These are phyloP conservation scores for Grapholita molesta DNA, from an alignment of 1,140 invertebrate genomes.

Conservation along the genomic window DNA sequence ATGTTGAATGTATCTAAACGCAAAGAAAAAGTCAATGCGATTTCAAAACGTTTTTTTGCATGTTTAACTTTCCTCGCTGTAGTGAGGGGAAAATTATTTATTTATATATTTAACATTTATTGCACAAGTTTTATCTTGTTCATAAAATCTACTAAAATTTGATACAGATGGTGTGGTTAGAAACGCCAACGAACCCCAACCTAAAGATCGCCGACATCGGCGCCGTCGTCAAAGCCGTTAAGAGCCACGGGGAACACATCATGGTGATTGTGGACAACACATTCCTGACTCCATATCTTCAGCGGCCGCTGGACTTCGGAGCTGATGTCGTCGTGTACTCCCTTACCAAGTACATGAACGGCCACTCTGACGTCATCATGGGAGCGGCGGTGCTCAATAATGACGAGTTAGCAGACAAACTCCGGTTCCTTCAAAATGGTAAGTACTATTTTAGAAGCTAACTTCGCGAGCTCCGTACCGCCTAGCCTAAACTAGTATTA, in stretches of 20 bases:
- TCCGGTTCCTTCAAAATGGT: slow-evolving; percentile 96
- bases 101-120: too few relatives aligned
- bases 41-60: too few relatives aligned
- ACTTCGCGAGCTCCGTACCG: too few relatives aligned
- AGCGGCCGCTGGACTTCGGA: slow-evolving; percentile 93
- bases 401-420: slow-evolving; percentile 83
- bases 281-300: slow-evolving; percentile 97
- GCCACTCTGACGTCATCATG: slow-evolving; percentile 99
- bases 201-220: slow-evolving; percentile 95
- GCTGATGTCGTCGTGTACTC: slow-evolving; percentile 97
- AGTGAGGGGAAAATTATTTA: too few relatives aligned
- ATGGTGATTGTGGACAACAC: slow-evolving; percentile 98
- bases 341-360: slow-evolving; percentile 99
- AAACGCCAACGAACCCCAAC: slow-evolving; percentile 98
- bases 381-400: slow-evolving; percentile 89
- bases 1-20: too few relatives aligned
- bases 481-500: too few relatives aligned
- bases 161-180: slow-evolving; percentile 97
- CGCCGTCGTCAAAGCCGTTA: slow-evolving; percentile 82
- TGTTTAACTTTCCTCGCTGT: too few relatives aligned
- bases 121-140: too few relatives aligned
- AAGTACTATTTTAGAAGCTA: slow-evolving; percentile 38
- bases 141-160: too few relatives aligned
- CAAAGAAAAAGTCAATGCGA: too few relatives aligned
- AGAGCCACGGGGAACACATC: slow-evolving; percentile 81